Evolutionary conservation across 2,797 vertebrate genomes (phyloP).

Genomic region (Anas georgica): DNA sequence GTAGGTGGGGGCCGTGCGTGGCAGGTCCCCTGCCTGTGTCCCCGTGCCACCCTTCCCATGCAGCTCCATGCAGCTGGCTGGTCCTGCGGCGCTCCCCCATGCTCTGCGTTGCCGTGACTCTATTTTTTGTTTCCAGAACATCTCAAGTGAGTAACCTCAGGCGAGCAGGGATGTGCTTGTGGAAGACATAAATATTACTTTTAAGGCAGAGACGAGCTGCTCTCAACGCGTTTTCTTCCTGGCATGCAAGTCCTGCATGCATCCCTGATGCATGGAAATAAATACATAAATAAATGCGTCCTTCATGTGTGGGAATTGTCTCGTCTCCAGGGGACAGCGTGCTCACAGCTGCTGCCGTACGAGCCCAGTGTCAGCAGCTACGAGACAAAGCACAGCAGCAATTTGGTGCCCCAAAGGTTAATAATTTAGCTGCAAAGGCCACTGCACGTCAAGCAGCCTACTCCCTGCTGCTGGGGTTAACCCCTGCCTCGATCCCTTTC

Average conservation of each 20-base stretch:
- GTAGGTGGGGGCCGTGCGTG: neutral
- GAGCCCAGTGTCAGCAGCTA: neutral
- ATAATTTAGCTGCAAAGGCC: neutral
- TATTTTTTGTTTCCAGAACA: conserved; percentile 36
- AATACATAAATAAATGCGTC: neutral
- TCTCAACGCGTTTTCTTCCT: neutral
- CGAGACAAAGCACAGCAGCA: neutral
- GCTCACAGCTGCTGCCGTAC: rapidly evolving
- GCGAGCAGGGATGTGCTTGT: neutral
- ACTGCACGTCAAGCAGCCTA: neutral
- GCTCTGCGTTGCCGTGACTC: neutral
- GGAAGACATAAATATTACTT: neutral
- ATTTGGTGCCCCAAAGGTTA: neutral
- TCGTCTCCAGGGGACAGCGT: neutral
- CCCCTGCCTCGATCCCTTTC: too few relatives aligned
- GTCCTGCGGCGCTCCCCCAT: neutral
- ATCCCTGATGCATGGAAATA: neutral
- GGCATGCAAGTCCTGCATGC: neutral
- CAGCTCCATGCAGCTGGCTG: neutral
- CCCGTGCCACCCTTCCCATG: neutral
- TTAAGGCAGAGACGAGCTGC: neutral
- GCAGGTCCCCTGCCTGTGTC: neutral
- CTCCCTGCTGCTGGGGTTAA: neutral
- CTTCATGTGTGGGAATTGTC: rapidly evolving
- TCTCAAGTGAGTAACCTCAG: neutral